Percentiles rank a stretch among this genome's conserved stretches.
These are phyloP conservation scores for Girardia tigrina DNA, from an alignment of 2,888 invertebrate species.

Conservation along the genomic window DNA sequence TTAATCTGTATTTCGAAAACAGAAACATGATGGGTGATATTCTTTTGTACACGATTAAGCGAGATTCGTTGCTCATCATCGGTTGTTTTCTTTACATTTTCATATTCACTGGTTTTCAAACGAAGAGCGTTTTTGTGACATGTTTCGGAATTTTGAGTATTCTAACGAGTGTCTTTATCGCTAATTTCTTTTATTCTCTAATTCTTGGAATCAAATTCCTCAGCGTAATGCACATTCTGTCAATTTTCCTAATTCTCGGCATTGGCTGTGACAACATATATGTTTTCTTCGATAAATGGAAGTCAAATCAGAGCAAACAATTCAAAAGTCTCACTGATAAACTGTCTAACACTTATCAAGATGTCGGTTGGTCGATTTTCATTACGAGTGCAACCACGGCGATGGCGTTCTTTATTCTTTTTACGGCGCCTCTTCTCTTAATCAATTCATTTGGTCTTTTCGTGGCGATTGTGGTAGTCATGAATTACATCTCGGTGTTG, in stretches of 20 bases:
- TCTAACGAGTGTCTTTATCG: not conserved
- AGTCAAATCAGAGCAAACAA: no score
- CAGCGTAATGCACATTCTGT: not conserved
- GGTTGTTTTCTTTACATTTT: not conserved
- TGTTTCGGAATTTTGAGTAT: not conserved
- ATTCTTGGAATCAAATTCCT: not conserved
- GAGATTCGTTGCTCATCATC: not conserved
- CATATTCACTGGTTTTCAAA: not conserved
- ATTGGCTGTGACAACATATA: not conserved
- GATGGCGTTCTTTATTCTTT: constrained; percentile 34
- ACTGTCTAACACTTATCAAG: constrained; percentile 31
- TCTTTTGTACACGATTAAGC: not conserved
- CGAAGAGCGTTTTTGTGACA: not conserved
- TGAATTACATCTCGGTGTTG: constrained; percentile 38
- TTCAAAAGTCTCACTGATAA: constrained; percentile 38
- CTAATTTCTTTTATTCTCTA: not conserved
- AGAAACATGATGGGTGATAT: not conserved
- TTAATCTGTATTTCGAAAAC: not conserved
- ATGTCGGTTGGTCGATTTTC: constrained; percentile 37
- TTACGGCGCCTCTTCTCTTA: not conserved
- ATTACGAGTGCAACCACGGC: constrained; percentile 38
- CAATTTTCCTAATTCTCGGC: not conserved
- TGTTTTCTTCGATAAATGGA: not conserved
- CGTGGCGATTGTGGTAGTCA: not conserved
- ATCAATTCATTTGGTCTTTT: not conserved